A percentile compares a stretch with the other conserved stretches of the same genome.
These are phyloP conservation scores for Atethmia centrago DNA, from an alignment of 2,888 invertebrate species.

Conservation along the genomic window DNA sequence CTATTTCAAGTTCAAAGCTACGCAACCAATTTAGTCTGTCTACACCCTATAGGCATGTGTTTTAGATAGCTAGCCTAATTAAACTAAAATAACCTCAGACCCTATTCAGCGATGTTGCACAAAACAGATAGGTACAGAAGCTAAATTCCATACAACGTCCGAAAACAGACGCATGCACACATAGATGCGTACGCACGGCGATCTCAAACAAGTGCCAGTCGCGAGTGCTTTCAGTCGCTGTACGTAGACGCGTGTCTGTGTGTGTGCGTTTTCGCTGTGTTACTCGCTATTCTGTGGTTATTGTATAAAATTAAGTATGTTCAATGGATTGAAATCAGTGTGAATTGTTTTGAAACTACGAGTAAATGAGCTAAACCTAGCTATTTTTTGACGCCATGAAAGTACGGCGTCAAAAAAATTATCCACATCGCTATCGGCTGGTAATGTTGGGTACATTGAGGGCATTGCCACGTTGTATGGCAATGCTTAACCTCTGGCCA, in stretches of 20 bases:
- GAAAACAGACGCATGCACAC: background rate
- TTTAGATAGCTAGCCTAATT: slow-evolving; percentile 22
- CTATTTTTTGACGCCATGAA: slow-evolving; percentile 7
- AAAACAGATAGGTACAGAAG: background rate
- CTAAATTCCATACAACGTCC: accelerated
- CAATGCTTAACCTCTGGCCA: background rate
- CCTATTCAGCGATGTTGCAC: background rate
- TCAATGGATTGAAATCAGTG: slow-evolving; percentile 29
- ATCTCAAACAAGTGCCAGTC: background rate
- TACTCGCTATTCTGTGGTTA: background rate
- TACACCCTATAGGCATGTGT: slow-evolving; percentile 15
- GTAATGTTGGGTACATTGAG: no score
- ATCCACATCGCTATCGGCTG: no score
- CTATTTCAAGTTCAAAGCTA: slow-evolving; percentile 5
- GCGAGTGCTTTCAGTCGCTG: no score
- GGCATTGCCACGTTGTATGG: no score
- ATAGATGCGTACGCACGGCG: background rate
- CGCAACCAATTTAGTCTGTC: slow-evolving; percentile 17
- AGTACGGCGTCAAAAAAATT: no score
- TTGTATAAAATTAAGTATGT: slow-evolving; percentile 20
- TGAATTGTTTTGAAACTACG: slow-evolving; percentile 30
- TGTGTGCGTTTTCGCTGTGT: background rate
- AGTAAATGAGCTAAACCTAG: slow-evolving; percentile 6
- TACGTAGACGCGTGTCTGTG: background rate
- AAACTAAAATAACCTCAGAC: slow-evolving; percentile 11